Evolutionary conservation across 2,888 invertebrate genomes (phyloP).

Genomic region (Volucella bombylans): DNA sequence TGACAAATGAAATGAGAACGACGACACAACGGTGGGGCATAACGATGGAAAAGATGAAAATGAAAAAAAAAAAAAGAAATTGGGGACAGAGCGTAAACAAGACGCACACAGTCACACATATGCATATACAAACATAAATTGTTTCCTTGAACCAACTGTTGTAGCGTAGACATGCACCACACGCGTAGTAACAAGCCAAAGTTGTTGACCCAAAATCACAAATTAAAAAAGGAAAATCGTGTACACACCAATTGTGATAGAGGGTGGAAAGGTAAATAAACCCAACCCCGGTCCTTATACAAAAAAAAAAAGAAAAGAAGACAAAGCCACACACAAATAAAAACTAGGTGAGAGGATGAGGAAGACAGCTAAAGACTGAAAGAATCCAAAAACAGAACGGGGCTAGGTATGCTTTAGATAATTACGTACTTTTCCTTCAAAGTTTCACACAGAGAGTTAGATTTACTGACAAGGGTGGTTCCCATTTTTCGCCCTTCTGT

Average conservation of each 20-base stretch:
- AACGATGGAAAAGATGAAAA: constrained; percentile 18
- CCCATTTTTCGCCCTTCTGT: constrained; percentile 2
- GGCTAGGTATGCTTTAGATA: constrained; percentile 63
- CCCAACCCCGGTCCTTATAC: no score
- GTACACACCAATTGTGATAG: constrained; percentile 24
- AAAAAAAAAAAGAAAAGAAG: constrained; percentile 18
- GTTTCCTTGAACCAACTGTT: constrained; percentile 73
- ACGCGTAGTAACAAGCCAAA: constrained; percentile 70
- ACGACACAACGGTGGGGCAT: constrained; percentile 1
- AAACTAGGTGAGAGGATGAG: constrained; percentile 52
- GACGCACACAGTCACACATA: background rate
- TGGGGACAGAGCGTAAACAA: constrained; percentile 45
- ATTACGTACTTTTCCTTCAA: constrained; percentile 63
- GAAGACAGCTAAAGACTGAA: background rate
- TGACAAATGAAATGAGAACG: constrained; percentile 56
- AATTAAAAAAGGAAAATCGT: constrained; percentile 61
- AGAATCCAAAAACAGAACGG: constrained; percentile 12
- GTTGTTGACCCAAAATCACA: constrained; percentile 73
- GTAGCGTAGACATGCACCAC: constrained; percentile 43
- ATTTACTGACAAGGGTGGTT: constrained; percentile 33
- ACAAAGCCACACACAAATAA: constrained; percentile 28
- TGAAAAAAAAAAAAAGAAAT: constrained; percentile 39
- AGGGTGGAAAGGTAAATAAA: background rate
- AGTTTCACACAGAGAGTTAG: constrained; percentile 42
- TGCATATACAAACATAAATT: constrained; percentile 11